Base-by-base conservation (phyloP, 2,113 vertebrate species). In the Stigmatopora nigra region DNA sequence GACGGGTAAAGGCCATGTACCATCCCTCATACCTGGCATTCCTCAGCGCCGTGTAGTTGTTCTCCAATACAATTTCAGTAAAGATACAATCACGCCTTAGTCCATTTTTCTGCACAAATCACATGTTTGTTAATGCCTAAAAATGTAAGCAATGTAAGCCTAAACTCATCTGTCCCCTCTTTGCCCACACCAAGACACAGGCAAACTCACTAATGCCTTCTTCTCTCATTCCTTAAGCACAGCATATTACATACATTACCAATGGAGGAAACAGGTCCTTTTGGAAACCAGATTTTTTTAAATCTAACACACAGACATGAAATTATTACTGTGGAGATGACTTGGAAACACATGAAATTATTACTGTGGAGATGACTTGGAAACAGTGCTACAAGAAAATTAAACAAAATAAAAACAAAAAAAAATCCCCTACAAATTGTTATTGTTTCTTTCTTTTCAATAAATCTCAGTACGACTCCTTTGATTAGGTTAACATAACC, bases 1-100 rank as follows among this genome's bases (percentile, higher is more conserved):
- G 94, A 56, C 97, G 93, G 3, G 97, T 99, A 83, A 99, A 99
- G 61, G 94, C 97, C 96, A 99, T 99, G 87, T 98, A 99, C 97
- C 97, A 99, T 78, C 92, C 91, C 77, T 96, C 93, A 0, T 96
- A 98, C 78, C 93, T 94, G 77, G 92, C 95, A 1, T 98, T 98
- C 89, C 94, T 94, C 77, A 99, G 86, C 0, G 97, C 97, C 0
- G 97, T 99, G 92, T 99, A 99, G 90, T 99, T 99, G 87, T 99
- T 99, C 91, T 99, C 97, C 87, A 99, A 87, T 57, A 99, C 95
- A 0, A 99, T 99, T 89, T 99, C 97, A 0, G 95, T 94, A 89
- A 99, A 99, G 67, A 99, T 94, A 0, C 97, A 99, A 68, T 99
- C 96, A 25, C 96, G 95, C 69, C 95, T 94, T 59, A 94, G 94